Conservation (phyloP, 1,140 invertebrate genomes). For the Phymastichus coffea region DNA sequence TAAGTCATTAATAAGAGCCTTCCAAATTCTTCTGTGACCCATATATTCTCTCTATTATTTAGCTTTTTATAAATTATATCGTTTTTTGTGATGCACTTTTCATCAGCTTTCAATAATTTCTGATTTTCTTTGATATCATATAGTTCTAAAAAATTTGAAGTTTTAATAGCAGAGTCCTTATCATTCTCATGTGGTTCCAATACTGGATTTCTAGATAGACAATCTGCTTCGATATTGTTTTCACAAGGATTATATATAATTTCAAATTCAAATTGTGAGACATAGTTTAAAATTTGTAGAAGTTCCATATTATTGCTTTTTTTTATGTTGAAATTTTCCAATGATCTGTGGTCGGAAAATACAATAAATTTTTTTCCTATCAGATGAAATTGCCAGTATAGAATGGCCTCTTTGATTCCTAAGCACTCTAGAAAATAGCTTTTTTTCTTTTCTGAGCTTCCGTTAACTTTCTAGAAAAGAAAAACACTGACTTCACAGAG, state of each 20-base stretch:
- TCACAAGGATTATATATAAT: not conserved
- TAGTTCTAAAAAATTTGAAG: not conserved
- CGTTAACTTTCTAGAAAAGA: not conserved
- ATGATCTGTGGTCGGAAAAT: slow-evolving; percentile 24
- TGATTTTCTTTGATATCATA: not conserved
- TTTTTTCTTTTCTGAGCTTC: not conserved
- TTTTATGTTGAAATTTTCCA: slow-evolving; percentile 28
- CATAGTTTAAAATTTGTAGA: not conserved
- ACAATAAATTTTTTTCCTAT: slow-evolving; percentile 19
- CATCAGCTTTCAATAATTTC: not conserved
- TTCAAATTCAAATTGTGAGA: slow-evolving; percentile 11
- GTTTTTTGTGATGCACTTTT: slow-evolving; percentile 27
- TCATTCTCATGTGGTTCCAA: not conserved
- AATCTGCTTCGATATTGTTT: not conserved
- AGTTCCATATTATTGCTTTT: not conserved
- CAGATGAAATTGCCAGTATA: not conserved
- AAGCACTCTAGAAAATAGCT: not conserved
- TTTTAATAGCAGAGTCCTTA: not conserved
- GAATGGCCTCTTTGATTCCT: not conserved
- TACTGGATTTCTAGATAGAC: not conserved
- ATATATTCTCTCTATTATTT: too few species aligned
- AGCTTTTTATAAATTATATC: too few species aligned
- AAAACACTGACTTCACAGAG: slow-evolving; percentile 7
- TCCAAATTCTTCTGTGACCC: too few species aligned
- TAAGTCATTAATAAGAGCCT: too few species aligned